Evolutionary conservation across 2,888 invertebrate genomes (phyloP), one percentile per base, ranked within the genome.

Genomic region (Cistogaster globosa): DNA sequence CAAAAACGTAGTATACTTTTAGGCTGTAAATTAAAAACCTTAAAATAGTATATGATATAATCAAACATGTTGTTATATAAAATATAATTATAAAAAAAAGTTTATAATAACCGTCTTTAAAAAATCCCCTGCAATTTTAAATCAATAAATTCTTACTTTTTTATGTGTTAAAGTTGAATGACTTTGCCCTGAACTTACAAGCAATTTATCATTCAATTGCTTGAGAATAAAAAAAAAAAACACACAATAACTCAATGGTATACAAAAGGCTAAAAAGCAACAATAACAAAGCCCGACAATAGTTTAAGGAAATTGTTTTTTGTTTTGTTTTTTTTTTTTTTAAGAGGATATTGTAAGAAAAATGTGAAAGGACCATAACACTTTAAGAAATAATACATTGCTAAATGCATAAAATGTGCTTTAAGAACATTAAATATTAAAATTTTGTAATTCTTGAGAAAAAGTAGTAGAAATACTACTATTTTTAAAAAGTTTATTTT

Each of bases 141-240:
- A 83, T 85, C 85, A 83, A 83, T 85, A 82, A 78, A 57, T 51
- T 18, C 22, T 18, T 14, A 42, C 16, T 32, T 63, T 72, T 26
- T 68, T 58, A 16, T 85, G 75, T 85, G 85, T 67, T 85, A 85
- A 85, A 85, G 85, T 85, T 85, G 85, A 85, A 85, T 85, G 85
- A 85, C 85, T 71, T 77, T 79, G 67, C 74, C 72, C 69, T 85
- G 85, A 83, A 85, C 83, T 78, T 82, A 78, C 45, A 38, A 78
- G 48, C 78, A 83, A 83, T 81, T 74, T 69, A 74, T 85, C 82
- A 85, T 81, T 62, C 68, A 82, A 81, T 67, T 77, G 67, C 58
- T 81, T 42, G 8, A 38, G 58, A 45, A 20, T 22, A n/a, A 22
- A 42, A 48, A 22, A 74, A 57, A 82, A 58, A 12, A 32, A 67